These are phyloP conservation scores for Tachycineta bicolor DNA, from an alignment of 2,113 vertebrate species.

Conservation along the genomic window DNA sequence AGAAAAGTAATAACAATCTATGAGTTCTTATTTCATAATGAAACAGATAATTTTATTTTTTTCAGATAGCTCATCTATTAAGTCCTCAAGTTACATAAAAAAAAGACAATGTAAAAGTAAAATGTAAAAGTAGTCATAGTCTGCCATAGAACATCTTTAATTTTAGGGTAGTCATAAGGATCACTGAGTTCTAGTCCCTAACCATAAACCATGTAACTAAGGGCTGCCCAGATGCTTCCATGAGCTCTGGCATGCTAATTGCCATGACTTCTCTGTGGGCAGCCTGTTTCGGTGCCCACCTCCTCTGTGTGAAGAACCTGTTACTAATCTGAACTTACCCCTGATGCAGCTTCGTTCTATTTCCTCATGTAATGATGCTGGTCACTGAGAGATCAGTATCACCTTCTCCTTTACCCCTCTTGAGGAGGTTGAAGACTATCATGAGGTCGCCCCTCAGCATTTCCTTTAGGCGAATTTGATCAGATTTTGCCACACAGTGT, in stretches of 20 bases:
- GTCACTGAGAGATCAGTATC: not conserved
- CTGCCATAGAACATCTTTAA: not conserved
- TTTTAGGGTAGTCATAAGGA: not conserved
- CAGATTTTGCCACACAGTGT: not conserved
- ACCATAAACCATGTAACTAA: not conserved
- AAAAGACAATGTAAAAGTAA: not conserved
- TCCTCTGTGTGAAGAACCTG: not conserved
- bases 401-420: fast-evolving
- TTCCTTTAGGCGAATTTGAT: not conserved
- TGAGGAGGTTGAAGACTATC: not conserved
- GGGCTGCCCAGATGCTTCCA: fast-evolving
- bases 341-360: not conserved
- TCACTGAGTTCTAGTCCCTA: not conserved
- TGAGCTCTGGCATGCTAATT: not conserved
- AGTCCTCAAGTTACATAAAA: not conserved
- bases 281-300: not conserved
- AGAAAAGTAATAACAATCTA: not conserved
- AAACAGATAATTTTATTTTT: not conserved
- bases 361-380: fast-evolving
- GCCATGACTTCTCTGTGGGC: not conserved
- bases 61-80: not conserved
- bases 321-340: not conserved
- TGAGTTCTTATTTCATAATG: not conserved
- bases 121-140: not conserved
- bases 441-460: not conserved